Evolutionary conservation across 2,888 invertebrate genomes (phyloP).

Genomic region (Oligia latruncula): DNA sequence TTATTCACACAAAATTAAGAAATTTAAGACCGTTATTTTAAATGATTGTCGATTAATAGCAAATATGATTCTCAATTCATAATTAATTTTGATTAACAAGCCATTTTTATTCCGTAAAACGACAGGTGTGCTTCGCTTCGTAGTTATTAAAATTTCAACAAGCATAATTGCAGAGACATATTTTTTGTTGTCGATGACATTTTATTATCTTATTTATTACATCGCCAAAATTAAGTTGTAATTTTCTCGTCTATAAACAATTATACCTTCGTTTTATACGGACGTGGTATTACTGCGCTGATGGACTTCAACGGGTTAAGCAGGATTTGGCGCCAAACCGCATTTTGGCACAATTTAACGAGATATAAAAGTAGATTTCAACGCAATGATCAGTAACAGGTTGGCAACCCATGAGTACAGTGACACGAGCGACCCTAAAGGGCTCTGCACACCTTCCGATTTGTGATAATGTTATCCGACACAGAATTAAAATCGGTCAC

Average conservation of each 20-base stretch:
- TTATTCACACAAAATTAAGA: constrained; percentile 36
- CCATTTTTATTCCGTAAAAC: constrained; percentile 39
- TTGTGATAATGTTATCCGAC: not conserved
- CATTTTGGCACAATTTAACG: constrained; percentile 28
- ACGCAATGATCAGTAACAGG: constrained; percentile 48
- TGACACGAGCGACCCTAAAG: not conserved
- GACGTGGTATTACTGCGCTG: not conserved
- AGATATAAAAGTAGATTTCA: constrained; percentile 35
- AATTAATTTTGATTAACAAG: constrained; percentile 53
- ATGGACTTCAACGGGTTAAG: not conserved
- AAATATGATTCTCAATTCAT: constrained; percentile 18
- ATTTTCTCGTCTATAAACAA: constrained; percentile 12
- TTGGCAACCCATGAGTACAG: constrained; percentile 17
- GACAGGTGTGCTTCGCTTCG: constrained; percentile 37
- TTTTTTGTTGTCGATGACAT: constrained; percentile 5
- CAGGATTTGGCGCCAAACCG: constrained; percentile 29
- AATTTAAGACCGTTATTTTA: constrained; percentile 34
- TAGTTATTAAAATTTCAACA: constrained; percentile 41
- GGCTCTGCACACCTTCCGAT: not conserved
- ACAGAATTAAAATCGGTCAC: not conserved
- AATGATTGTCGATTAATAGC: constrained; percentile 32
- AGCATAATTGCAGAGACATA: constrained; percentile 22
- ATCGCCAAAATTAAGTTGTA: constrained; percentile 27
- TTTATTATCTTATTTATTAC: constrained; percentile 36
- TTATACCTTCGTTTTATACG: not conserved